Base-by-base conservation (phyloP, 1,140 invertebrate species). In the Bombus impatiens region DNA sequence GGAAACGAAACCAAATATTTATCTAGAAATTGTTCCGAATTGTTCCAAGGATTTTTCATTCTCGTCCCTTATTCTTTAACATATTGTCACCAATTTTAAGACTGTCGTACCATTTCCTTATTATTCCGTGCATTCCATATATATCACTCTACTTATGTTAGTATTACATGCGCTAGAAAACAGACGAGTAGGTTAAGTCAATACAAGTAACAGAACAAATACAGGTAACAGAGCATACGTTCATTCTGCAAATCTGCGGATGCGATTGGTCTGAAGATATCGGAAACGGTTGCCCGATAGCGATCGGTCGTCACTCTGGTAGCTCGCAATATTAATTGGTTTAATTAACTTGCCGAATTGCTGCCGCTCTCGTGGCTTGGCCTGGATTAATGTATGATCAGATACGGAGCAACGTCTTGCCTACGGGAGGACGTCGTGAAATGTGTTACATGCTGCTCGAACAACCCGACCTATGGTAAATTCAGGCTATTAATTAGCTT, bases 311-410 rank as follows among this genome's bases (percentile, higher is more conserved):
- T 79, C 88, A 71, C 82, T 76, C 67, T 53, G 68, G 67, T 80
- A 79, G 82, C 87, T 87, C 71, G 71, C 79, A 81, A 84, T 88
- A 86, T 90, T 90, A 88, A 90, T 90, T 88, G 89, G 82, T 90
- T 86, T 90, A 90, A 90, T 90, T 89, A 89, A 89, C 87, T 89
- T 77, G 74, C 85, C 88, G 85, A 89, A 89, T 89, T 81, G 88
- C 81, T 77, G 42, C 53, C 80, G 80, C 80, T 89, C 75, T 71
- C 77, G 75, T 44, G 76, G 78, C 82, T 89, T 79, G 78, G 71
- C 72, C 62, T n/a, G 78, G 86, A 87, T 90, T 87, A 90, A 89
- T 89, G 84, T 81, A 70, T 62, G 71, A 89, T 89, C 84, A 84
- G 84, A 89, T 89, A 87, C 47, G 47, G 75, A 5, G 74, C 53